phyloP scores from a whole-genome alignment of 2,888 invertebrate species.

The Drosophila demipolita region DNA sequence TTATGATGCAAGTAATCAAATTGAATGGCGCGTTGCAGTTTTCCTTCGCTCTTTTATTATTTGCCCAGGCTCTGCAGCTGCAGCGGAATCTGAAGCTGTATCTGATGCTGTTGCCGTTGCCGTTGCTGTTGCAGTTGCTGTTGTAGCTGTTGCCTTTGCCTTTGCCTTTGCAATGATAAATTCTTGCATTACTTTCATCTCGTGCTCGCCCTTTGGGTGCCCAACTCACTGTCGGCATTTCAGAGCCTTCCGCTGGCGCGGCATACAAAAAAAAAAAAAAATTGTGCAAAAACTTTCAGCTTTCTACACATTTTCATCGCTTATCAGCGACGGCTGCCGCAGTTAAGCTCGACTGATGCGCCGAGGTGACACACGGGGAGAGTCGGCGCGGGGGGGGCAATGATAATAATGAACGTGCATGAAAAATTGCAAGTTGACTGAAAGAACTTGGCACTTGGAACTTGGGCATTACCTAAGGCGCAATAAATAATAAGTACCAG shows the following conservation, averaged over 20 bases:
- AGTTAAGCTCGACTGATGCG: conserved; percentile 54
- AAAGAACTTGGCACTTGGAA: conserved; percentile 65
- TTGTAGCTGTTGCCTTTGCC: conserved; percentile 3
- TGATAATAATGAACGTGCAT: conserved; percentile 81
- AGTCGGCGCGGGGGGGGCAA: conserved; percentile 33
- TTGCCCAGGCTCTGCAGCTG: conserved; percentile 51
- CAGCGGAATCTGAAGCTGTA: conserved; percentile 8
- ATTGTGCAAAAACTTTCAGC: conserved; percentile 78
- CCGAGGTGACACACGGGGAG: neutral
- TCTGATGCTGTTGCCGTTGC: conserved; percentile 6
- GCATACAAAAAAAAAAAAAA: conserved; percentile 80
- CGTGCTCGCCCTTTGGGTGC: conserved; percentile 1
- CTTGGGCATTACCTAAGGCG: conserved; percentile 77
- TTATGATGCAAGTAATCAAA: conserved; percentile 81
- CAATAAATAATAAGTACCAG: conserved; percentile 76
- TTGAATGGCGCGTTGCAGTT: conserved; percentile 80
- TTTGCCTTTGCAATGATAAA: conserved; percentile 67
- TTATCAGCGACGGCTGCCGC: conserved; percentile 75
- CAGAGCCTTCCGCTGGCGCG: conserved; percentile 35
- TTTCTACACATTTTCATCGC: conserved; percentile 80
- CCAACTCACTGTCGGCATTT: conserved; percentile 5
- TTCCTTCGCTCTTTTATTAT: conserved; percentile 62
- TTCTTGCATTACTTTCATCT: conserved; percentile 53
- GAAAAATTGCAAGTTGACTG: conserved; percentile 77
- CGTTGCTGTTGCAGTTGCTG: neutral